Conservation (phyloP, 2,888 invertebrate genomes). For the Oscheius myriophilus region DNA sequence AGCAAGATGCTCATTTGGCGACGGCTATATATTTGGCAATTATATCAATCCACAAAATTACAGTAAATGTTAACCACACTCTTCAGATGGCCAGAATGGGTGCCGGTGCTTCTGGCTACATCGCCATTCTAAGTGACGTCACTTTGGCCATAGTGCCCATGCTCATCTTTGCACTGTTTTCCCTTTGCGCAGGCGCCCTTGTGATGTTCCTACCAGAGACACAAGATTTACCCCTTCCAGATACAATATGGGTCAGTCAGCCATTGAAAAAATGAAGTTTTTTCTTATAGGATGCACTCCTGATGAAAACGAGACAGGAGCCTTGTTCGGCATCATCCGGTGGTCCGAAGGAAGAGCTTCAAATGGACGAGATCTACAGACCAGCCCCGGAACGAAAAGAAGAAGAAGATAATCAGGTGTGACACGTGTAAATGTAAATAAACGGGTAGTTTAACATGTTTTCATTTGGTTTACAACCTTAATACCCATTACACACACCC, state of each 20-base stretch:
- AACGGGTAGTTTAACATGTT: no score
- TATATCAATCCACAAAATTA: neutral
- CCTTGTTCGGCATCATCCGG: conserved; percentile 8
- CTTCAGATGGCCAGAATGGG: conserved; percentile 66
- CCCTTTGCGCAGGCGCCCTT: conserved; percentile 55
- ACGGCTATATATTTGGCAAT: no score
- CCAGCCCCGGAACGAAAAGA: conserved; percentile 4
- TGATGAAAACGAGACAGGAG: conserved; percentile 24
- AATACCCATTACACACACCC: no score
- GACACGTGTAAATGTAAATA: neutral
- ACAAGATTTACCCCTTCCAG: conserved; percentile 66
- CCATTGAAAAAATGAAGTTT: neutral
- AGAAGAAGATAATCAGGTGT: neutral
- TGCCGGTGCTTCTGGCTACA: conserved; percentile 67
- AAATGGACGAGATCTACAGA: conserved; percentile 1
- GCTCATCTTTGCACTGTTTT: conserved; percentile 68
- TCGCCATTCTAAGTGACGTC: conserved; percentile 64
- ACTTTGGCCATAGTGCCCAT: conserved; percentile 68
- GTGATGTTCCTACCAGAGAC: conserved; percentile 70
- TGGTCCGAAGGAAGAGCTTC: neutral
- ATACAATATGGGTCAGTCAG: conserved; percentile 61
- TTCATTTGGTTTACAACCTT: no score
- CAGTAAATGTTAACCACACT: no score
- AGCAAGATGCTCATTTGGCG: no score
- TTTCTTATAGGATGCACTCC: conserved; percentile 18